These are phyloP conservation scores for Lepidonotus clava DNA, from an alignment of 2,888 invertebrate genomes.

Conservation along the genomic window DNA sequence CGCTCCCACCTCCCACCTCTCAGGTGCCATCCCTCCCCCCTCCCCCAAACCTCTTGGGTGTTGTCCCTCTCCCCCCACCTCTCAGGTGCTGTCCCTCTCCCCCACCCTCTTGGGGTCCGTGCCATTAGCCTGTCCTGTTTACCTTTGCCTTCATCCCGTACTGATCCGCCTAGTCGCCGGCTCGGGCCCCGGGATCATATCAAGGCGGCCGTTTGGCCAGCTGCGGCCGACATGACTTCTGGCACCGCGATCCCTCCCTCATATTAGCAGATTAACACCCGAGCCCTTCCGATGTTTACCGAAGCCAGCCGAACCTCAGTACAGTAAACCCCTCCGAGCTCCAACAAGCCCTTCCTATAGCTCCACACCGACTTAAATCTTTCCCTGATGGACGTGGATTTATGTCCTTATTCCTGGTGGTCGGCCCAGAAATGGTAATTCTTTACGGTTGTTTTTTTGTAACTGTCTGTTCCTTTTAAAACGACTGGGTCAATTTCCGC, in stretches of 20 bases:
- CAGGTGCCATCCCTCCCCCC: no score
- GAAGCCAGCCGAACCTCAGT: not conserved
- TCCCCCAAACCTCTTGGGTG: not conserved
- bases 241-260: not conserved
- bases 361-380: not conserved
- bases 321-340: not conserved
- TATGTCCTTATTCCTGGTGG: no score
- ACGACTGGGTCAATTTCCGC: no score
- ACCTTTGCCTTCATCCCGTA: conserved; percentile 6
- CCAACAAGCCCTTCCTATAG: not conserved
- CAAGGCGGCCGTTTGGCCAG: conserved; percentile 38
- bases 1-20: not conserved
- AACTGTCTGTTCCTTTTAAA: not conserved
- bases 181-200: not conserved
- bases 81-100: no score
- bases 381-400: no score
- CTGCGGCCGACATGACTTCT: conserved; percentile 45
- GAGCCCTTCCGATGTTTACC: not conserved
- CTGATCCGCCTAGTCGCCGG: conserved; percentile 9
- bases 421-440: no score
- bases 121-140: conserved; percentile 34
- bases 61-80: not conserved
- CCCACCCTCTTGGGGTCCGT: no score
- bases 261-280: conserved; percentile 36
- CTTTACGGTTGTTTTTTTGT: not conserved